Evolutionary conservation across 2,113 vertebrate genomes (phyloP).

Genomic region (Podilymbus podiceps): DNA sequence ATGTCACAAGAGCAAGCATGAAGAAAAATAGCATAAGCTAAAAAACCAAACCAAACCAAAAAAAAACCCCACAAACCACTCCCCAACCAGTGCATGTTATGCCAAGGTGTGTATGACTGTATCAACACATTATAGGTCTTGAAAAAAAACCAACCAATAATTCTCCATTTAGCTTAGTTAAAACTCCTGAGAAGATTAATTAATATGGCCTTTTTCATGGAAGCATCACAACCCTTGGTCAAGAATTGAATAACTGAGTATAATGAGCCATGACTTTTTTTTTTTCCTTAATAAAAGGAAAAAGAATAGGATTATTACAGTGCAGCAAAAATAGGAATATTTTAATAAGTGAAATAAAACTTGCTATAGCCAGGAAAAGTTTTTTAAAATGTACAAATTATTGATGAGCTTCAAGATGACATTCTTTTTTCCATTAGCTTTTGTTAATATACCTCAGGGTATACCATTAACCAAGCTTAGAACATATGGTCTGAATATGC

Average conservation of each 20-base stretch:
- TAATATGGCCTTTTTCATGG: background rate
- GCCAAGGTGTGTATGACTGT: background rate
- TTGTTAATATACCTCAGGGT: background rate
- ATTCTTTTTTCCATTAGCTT: background rate
- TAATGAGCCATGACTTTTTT: background rate
- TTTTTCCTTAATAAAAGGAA: background rate
- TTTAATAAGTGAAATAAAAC: slow-evolving; percentile 26
- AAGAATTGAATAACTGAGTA: background rate
- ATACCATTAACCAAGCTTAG: background rate
- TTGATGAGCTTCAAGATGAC: background rate
- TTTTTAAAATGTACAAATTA: background rate
- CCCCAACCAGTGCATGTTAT: background rate
- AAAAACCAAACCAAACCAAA: background rate
- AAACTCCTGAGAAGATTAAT: background rate
- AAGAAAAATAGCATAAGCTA: background rate
- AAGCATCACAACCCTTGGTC: background rate
- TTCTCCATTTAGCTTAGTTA: background rate
- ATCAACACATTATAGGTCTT: background rate
- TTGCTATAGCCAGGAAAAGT: background rate
- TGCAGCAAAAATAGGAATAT: background rate
- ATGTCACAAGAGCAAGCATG: background rate
- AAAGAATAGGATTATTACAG: background rate
- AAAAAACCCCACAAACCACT: background rate
- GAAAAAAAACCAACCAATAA: background rate
- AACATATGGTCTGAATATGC: background rate